These are phyloP conservation scores for Littorina saxatilis DNA, from an alignment of 1,140 invertebrate genomes.

Conservation along the genomic window DNA sequence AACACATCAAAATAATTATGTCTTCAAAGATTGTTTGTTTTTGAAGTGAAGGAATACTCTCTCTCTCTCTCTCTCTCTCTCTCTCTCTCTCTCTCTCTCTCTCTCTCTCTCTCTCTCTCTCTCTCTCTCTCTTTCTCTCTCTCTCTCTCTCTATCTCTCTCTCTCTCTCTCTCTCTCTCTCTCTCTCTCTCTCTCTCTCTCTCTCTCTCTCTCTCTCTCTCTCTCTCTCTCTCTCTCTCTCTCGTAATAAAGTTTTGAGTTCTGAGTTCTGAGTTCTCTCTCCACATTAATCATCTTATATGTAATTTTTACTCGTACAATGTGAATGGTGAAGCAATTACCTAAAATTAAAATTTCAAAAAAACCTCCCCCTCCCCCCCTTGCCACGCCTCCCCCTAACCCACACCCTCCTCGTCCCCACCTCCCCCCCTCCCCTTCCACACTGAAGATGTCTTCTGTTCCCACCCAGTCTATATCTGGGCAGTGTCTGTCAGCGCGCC, in stretches of 20 bases:
- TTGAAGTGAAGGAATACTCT: no score
- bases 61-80: slow-evolving; percentile 19
- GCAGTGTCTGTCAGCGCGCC: slow-evolving; percentile 3
- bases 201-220: neutral
- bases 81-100: slow-evolving; percentile 4
- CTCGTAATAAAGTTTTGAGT: no score
- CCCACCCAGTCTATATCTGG: neutral
- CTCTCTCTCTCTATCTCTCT: no score
- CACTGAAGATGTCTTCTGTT: neutral
- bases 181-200: neutral
- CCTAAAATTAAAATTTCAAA: no score
- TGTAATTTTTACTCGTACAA: no score
- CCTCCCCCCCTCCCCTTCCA: neutral
- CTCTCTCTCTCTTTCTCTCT: slow-evolving; percentile 9
- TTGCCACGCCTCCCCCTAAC: neutral
- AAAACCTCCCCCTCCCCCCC: slow-evolving; percentile 1
- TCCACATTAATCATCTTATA: no score
- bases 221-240: neutral
- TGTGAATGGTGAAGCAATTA: no score
- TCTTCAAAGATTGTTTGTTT: no score
- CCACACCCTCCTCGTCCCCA: neutral
- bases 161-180: slow-evolving; percentile 7
- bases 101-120: slow-evolving; percentile 26
- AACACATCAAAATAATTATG: no score
- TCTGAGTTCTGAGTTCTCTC: no score